Evolutionary conservation across 1,140 invertebrate genomes (phyloP), one percentile per base, ranked within the genome.

Genomic region (Anastatus disparis): DNA sequence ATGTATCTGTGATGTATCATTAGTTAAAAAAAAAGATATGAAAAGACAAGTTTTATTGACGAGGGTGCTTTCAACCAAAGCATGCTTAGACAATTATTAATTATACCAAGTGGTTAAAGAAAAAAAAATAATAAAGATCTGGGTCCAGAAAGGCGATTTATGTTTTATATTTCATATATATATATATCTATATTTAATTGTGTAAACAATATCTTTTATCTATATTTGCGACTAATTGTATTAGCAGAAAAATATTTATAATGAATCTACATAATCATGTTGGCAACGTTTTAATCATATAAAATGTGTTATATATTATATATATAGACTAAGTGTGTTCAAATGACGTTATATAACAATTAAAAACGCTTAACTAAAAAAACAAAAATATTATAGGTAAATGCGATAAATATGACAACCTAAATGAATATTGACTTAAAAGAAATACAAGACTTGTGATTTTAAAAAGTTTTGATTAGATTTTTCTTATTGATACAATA

Each of bases 1-100:
- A 66, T 58, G 8, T 71, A 79, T 81, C 82, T 83, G 82, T 83
- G 82, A 83, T 83, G 62, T 65, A 58, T 59, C 26, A 58, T 31
- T 70, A 63, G 40, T 10, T 63, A 35, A 62, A 55, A 10, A 38
- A 44, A 24, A 50, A 58, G 27, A n/a, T 56, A 29, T 27, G 10
- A 52, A 46, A 52, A 74, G 27, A 67, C 44, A 24, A 38, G 20
- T 72, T 72, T 61, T 52, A 66, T n/a, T 17, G 48, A 53, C 40
- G 24, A 66, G 0, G 55, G 56, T 72, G 62, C 70, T 71, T 58
- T 58, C 50, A 9, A 20, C 62, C 61, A 71, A 71, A 70, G 62
- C 42, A 61, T 59, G 3, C 12, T 35, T 40, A 44, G 35, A 24
- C 29, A 61, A 52, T 50, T 17, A 24, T 9, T 27, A 52, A 61